phyloP scores from a whole-genome alignment of 2,888 invertebrate genomes.

The Thysanoteuthis rhombus region DNA sequence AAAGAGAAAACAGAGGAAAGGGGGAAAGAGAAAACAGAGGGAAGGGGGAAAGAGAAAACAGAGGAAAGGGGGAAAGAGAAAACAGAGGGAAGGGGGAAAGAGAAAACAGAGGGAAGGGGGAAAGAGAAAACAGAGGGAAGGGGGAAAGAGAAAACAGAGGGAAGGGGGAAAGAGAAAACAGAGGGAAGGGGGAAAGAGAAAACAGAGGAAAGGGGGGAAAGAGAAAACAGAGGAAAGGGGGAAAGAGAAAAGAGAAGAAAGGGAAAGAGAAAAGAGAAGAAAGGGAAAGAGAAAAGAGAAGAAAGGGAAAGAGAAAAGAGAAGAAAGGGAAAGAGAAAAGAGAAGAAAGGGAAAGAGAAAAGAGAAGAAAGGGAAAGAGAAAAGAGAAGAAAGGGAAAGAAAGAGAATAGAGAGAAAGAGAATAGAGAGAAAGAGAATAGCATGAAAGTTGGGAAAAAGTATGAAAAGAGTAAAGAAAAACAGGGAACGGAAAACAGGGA shows the following conservation, averaged over 20 bases:
- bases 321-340: neutral
- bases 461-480: neutral
- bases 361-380: neutral
- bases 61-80: neutral
- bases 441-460: neutral
- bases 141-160: too few relatives aligned
- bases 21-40: neutral
- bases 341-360: neutral
- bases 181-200: neutral
- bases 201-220: neutral
- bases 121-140: too few relatives aligned
- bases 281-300: too few relatives aligned
- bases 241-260: neutral
- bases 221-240: neutral
- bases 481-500: neutral
- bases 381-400: neutral
- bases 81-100: neutral
- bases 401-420: neutral
- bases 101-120: neutral
- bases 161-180: too few relatives aligned
- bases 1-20: neutral
- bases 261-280: too few relatives aligned
- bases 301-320: too few relatives aligned
- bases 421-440: neutral
- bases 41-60: neutral